Conservation (phyloP, 2,113 vertebrate species). For the Elaphurus davidianus region DNA sequence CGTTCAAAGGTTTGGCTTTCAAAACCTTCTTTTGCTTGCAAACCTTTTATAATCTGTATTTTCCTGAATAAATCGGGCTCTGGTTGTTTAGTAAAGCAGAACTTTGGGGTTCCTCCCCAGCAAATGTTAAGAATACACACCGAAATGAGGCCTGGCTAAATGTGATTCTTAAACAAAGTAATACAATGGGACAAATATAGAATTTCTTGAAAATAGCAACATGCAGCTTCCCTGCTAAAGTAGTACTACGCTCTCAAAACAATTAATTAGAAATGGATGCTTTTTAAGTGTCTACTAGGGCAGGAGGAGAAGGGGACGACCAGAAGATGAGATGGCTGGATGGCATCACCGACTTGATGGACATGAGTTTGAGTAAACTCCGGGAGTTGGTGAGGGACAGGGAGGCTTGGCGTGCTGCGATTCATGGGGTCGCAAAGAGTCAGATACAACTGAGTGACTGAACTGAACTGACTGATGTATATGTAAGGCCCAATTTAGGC, state of each 20-base stretch:
- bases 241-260: background rate
- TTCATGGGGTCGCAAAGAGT: no score
- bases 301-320: no score
- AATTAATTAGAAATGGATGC: constrained; percentile 1
- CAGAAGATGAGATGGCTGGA: no score
- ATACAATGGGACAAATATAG: constrained; percentile 13
- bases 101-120: background rate
- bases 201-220: constrained; percentile 36
- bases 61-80: background rate
- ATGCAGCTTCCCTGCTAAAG: background rate
- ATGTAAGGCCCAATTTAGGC: background rate
- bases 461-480: background rate
- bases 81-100: background rate
- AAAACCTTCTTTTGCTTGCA: background rate
- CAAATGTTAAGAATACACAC: background rate
- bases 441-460: no score
- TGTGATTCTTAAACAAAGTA: background rate
- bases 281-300: background rate
- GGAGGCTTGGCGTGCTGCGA: no score
- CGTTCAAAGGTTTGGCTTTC: background rate
- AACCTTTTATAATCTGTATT: background rate
- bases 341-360: no score
- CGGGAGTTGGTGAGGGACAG: no score
- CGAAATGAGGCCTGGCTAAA: constrained; percentile 29
- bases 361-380: no score